phyloP scores from a whole-genome alignment of 2,113 vertebrate genomes.

The Spilogale gracilis region DNA sequence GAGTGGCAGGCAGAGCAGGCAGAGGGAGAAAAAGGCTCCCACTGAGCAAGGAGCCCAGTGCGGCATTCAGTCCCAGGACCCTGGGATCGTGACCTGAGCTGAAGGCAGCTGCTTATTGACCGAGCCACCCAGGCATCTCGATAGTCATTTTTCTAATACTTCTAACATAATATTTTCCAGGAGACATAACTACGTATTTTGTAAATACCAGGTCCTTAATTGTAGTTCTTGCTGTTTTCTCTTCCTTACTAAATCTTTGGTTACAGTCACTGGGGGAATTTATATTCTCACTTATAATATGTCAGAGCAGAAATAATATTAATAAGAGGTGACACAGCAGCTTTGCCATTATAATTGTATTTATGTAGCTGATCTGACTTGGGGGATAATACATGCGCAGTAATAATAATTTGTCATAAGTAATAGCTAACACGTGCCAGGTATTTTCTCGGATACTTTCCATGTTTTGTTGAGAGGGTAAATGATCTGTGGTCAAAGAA shows the following conservation, averaged over 20 bases:
- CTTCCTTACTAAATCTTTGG: neutral
- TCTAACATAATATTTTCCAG: neutral
- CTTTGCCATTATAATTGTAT: neutral
- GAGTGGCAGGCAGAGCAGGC: too few relatives aligned
- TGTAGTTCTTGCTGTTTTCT: neutral
- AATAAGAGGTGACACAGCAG: neutral
- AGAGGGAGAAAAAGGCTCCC: too few relatives aligned
- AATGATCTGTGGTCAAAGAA: neutral
- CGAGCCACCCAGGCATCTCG: too few relatives aligned
- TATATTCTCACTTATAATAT: neutral
- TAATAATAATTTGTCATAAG: neutral
- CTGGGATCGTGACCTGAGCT: too few relatives aligned
- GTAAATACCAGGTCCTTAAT: neutral
- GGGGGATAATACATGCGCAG: neutral
- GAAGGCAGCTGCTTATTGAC: too few relatives aligned
- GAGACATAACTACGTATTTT: neutral
- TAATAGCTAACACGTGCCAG: neutral
- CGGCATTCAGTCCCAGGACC: too few relatives aligned
- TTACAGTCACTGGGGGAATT: neutral
- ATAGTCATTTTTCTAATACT: constrained; percentile 9
- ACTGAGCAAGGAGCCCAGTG: too few relatives aligned
- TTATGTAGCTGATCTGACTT: neutral
- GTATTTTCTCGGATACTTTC: neutral
- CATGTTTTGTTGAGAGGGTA: neutral
- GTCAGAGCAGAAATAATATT: neutral